Evolutionary conservation across 2,888 invertebrate genomes (phyloP).

Genomic region (Oscheius sp.): DNA sequence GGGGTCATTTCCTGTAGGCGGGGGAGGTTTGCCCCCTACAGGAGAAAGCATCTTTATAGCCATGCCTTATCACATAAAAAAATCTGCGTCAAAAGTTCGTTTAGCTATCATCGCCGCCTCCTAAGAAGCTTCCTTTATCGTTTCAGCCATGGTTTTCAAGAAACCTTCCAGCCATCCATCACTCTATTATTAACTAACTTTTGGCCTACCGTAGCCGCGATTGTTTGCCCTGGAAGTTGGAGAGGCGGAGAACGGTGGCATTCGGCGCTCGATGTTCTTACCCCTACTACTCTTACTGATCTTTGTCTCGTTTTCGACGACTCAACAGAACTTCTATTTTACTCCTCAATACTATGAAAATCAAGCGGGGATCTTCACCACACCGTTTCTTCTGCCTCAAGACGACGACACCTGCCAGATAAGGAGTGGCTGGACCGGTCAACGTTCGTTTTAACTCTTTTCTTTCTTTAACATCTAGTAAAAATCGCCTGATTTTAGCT

Average conservation of each 20-base stretch:
- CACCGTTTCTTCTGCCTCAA: not conserved
- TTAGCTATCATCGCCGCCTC: too few relatives aligned
- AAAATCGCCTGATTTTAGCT: not conserved
- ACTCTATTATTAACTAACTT: too few relatives aligned
- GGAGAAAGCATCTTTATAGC: too few relatives aligned
- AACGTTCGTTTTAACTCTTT: not conserved
- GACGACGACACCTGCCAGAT: slow-evolving; percentile 9
- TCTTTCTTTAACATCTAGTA: not conserved
- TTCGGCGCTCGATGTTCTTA: not conserved
- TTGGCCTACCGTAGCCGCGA: too few relatives aligned
- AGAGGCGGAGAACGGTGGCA: not conserved
- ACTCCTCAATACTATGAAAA: not conserved
- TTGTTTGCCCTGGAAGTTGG: too few relatives aligned
- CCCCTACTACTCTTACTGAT: not conserved
- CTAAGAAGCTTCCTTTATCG: too few relatives aligned
- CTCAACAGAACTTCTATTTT: not conserved
- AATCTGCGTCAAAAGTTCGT: too few relatives aligned
- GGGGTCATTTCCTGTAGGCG: too few relatives aligned
- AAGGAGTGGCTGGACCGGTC: slow-evolving; percentile 3
- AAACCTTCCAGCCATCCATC: too few relatives aligned
- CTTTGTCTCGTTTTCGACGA: not conserved
- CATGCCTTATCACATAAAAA: too few relatives aligned
- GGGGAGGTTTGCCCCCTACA: too few relatives aligned
- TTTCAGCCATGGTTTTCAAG: too few relatives aligned
- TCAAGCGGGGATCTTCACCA: not conserved